Base-by-base conservation (phyloP, 2,888 invertebrate genomes). In the Ecliptopera silaceata region DNA sequence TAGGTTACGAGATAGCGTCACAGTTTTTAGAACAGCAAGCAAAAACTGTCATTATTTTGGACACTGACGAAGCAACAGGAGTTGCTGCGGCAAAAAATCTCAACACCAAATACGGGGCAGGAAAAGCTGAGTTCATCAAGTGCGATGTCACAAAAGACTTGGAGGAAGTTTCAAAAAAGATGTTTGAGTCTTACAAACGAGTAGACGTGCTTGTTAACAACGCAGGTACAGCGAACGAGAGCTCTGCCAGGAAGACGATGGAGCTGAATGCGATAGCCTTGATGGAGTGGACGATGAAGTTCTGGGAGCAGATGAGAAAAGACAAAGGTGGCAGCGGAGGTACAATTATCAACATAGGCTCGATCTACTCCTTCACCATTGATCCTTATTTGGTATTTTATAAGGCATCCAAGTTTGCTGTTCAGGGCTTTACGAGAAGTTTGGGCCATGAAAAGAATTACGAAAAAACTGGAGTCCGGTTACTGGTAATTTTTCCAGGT, bases 291-390 rank as follows among this genome's bases (percentile, higher is more conserved):
- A 83, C 86, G 0, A 71, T 90, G 61, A 64, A 56, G 15, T 64
- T 64, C 22, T 82, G 93, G 59, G 83, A 93, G 55, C 83, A 91
- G 70, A 91, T 94, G 92, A 83, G 92, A 31, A 84, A 78, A 39
- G 86, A 92, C 63, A 86, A 84, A 45, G 87, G 90, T 0, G 92
- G 92, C 1, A 72, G 79, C 20, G 94, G 94, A 2, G 94, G 94
- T 3, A 86, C 91, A 2, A 88, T 94, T 38, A 84, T 94, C 13
- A 94, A 95, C 70, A 85, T 93, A 12, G 87, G 93, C 1, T 93
- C 94, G 0, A 88, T 93, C 15, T 87, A 91, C 61, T 93, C 93
- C 0, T 80, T 88, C 38, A 79, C 83, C 61, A 79, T 91, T 0
- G 75, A 86, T 26, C 84, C 88, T 3, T 86, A 86, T 26, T 72